These are phyloP conservation scores for Cecropterus lyciades DNA, from an alignment of 1,140 invertebrate species.

Conservation along the genomic window DNA sequence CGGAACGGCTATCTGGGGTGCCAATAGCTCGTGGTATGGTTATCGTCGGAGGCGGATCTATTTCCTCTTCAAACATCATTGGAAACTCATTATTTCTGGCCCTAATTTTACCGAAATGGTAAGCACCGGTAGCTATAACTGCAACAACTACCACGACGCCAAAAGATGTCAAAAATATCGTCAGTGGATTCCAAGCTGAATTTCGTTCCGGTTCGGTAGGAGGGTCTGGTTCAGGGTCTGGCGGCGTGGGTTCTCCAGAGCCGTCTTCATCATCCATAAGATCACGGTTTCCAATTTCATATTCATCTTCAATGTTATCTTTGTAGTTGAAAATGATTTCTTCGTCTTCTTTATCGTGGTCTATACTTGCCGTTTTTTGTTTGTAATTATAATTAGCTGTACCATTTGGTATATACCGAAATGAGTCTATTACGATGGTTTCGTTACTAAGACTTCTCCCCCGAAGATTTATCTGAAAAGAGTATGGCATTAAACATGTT, in stretches of 20 bases:
- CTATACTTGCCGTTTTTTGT: not conserved
- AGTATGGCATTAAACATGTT: not conserved
- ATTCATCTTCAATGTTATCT: not conserved
- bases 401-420: conserved; percentile 15
- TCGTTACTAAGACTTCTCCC: conserved; percentile 19
- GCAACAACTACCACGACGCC: conserved; percentile 29
- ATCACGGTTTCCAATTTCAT: not conserved
- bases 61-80: conserved; percentile 27
- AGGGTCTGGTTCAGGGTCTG: conserved; percentile 6
- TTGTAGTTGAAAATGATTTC: conserved; percentile 16
- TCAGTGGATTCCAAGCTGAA: conserved; percentile 50
- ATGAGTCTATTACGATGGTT: conserved; percentile 45
- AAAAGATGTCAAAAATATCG: conserved; percentile 47
- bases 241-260: not conserved
- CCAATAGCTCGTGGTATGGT: conserved; percentile 49
- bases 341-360: conserved; percentile 4
- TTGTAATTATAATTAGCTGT: not conserved
- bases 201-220: no score
- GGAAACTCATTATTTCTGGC: not conserved
- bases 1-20: conserved; percentile 4
- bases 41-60: conserved; percentile 40
- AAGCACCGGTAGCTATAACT: conserved; percentile 41
- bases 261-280: not conserved
- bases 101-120: conserved; percentile 47
- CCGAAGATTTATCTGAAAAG: conserved; percentile 35